Conservation (phyloP, 2,888 invertebrate species). For the Dolichomitus sp. region DNA sequence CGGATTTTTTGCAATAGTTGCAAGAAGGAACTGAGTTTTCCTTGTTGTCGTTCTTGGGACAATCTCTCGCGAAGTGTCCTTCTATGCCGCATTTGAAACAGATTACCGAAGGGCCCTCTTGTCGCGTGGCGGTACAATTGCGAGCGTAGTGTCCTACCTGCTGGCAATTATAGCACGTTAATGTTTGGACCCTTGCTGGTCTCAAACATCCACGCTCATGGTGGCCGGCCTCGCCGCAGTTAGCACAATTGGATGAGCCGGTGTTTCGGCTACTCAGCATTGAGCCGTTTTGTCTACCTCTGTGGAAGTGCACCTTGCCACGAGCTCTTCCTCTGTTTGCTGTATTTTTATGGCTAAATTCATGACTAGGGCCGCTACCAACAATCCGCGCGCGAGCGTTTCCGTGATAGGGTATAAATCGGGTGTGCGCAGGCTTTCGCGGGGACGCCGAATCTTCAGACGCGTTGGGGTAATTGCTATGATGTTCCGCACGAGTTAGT, state of each 20-base stretch:
- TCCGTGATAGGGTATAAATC: neutral
- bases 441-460: neutral
- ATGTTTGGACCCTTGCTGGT: neutral
- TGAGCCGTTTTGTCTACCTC: neutral
- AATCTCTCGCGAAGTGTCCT: neutral
- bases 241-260: neutral
- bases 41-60: neutral
- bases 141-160: slow-evolving; percentile 4
- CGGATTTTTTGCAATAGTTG: neutral
- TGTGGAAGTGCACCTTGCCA: neutral
- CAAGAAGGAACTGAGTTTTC: neutral
- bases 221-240: slow-evolving; percentile 16
- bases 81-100: neutral
- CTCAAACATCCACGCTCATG: slow-evolving; percentile 8
- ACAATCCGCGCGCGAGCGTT: neutral
- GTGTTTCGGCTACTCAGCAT: neutral
- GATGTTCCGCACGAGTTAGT: neutral
- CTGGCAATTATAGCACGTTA: slow-evolving; percentile 1
- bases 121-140: neutral
- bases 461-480: neutral
- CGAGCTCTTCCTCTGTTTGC: neutral
- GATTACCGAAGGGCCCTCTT: neutral
- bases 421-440: neutral
- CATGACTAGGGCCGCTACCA: neutral
- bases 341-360: neutral